phyloP scores from a whole-genome alignment of 2,888 invertebrate species.

The Micoletzkya japonica region DNA sequence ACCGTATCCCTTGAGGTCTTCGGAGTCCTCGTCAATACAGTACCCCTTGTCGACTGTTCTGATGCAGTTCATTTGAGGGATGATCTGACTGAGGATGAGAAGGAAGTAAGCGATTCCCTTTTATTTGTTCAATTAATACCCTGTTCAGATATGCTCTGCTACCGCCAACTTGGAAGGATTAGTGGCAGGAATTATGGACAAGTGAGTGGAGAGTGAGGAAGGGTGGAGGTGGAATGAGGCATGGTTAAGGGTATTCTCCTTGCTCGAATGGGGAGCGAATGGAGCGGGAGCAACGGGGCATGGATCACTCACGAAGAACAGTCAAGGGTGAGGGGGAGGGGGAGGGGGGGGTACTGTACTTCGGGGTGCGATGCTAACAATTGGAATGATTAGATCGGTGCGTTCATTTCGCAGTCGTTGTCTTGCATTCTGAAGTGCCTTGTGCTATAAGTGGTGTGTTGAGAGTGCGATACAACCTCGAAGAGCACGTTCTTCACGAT shows the following conservation, averaged over 20 bases:
- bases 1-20: slow-evolving; percentile 41
- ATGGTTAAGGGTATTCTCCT: slow-evolving; percentile 30
- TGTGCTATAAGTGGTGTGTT: too few relatives aligned
- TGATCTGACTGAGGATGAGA: slow-evolving; percentile 78
- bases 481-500: slow-evolving; percentile 47
- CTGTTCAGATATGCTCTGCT: slow-evolving; percentile 72
- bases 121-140: neutral
- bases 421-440: neutral
- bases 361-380: too few relatives aligned
- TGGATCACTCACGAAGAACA: slow-evolving; percentile 17
- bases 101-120: slow-evolving; percentile 63
- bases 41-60: slow-evolving; percentile 84
- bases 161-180: slow-evolving; percentile 88
- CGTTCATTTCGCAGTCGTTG: too few relatives aligned
- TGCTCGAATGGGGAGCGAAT: slow-evolving; percentile 22
- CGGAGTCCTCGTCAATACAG: slow-evolving; percentile 75
- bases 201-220: slow-evolving; percentile 66
- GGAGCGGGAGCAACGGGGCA: slow-evolving; percentile 26
- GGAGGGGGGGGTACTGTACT: too few relatives aligned
- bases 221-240: neutral
- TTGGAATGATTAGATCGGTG: too few relatives aligned
- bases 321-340: slow-evolving; percentile 18
- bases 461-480: slow-evolving; percentile 41
- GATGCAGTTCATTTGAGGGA: slow-evolving; percentile 74
- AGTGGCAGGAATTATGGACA: slow-evolving; percentile 81